These are phyloP conservation scores for Nymphalis c-album DNA, from an alignment of 2,888 invertebrate genomes.

Conservation along the genomic window DNA sequence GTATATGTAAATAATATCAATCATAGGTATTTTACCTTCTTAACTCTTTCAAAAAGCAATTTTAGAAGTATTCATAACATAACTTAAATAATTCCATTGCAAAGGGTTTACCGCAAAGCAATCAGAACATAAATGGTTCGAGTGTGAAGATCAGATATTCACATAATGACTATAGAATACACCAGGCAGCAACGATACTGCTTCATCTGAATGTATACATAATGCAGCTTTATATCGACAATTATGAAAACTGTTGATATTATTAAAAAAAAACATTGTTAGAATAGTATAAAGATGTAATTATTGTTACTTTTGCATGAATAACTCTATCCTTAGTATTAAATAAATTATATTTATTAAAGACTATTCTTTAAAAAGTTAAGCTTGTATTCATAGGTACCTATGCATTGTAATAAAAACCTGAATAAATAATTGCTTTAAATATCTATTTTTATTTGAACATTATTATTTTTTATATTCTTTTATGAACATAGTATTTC, in stretches of 20 bases:
- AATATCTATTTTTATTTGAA: slow-evolving; percentile 9
- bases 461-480: background rate
- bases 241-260: background rate
- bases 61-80: background rate
- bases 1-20: background rate
- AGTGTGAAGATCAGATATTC: no score
- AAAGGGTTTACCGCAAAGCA: no score
- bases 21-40: background rate
- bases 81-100: no score
- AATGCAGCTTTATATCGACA: background rate
- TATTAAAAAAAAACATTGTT: slow-evolving; percentile 13
- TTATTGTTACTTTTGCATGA: slow-evolving; percentile 37
- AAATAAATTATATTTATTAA: slow-evolving; percentile 46
- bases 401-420: slow-evolving; percentile 42
- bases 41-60: background rate
- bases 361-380: slow-evolving; percentile 41
- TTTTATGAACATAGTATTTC: no score
- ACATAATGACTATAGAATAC: no score
- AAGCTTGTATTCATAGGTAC: slow-evolving; percentile 46
- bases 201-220: background rate
- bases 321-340: slow-evolving; percentile 30
- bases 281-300: slow-evolving; percentile 36
- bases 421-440: slow-evolving; percentile 24
- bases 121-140: no score
- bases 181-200: background rate